These are phyloP conservation scores for Carposina sasakii DNA, from an alignment of 1,140 invertebrate genomes.

Conservation along the genomic window DNA sequence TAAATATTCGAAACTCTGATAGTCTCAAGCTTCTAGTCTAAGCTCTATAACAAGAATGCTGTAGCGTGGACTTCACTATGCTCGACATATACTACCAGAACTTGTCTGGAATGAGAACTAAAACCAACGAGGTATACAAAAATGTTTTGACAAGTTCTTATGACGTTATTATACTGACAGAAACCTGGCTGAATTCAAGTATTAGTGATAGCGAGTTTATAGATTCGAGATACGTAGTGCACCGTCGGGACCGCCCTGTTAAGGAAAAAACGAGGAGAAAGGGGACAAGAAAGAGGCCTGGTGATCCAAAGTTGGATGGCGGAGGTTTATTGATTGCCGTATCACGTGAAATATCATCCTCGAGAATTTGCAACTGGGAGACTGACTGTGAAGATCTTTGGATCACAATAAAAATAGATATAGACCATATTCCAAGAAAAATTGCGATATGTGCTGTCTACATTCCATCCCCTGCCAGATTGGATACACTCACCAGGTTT, in stretches of 20 bases:
- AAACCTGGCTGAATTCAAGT: constrained; percentile 8
- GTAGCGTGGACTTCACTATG: too few relatives aligned
- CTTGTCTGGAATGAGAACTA: not conserved
- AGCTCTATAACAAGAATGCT: too few relatives aligned
- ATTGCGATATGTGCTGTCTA: constrained; percentile 7
- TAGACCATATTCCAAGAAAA: not conserved
- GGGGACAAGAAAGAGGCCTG: not conserved
- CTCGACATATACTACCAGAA: not conserved
- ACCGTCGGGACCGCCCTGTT: constrained; percentile 2
- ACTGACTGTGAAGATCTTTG: constrained; percentile 9
- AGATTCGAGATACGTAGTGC: constrained; percentile 12
- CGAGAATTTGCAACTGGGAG: not conserved
- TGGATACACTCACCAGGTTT: not conserved
- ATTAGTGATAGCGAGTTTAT: constrained; percentile 8
- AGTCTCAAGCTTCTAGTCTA: too few relatives aligned
- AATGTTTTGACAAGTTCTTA: not conserved
- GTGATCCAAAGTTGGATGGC: constrained; percentile 7
- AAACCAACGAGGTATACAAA: not conserved
- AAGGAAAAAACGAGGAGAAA: too few relatives aligned
- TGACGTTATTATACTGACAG: constrained; percentile 7
- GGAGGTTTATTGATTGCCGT: constrained; percentile 6
- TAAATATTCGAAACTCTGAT: too few relatives aligned
- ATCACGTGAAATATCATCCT: not conserved
- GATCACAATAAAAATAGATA: not conserved
- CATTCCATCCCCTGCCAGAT: constrained; percentile 5